Evolutionary conservation across 2,888 invertebrate genomes (phyloP).

Genomic region (Saturnia pavonia): DNA sequence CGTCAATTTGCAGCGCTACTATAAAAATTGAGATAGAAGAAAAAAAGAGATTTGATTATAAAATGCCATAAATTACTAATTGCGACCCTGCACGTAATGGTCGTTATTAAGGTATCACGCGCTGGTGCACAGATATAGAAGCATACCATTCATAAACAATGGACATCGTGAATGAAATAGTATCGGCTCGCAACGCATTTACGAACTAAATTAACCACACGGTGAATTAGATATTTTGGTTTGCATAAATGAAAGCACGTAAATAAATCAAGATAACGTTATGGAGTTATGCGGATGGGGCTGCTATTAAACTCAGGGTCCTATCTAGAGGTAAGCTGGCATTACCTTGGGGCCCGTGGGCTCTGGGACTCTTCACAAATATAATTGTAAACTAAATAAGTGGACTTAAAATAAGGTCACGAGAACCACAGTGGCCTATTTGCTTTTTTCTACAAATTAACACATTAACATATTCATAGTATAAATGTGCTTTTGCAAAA

Average conservation of each 20-base stretch:
- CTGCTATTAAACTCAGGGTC: conserved; percentile 48
- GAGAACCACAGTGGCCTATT: too few species aligned
- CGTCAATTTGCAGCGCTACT: too few species aligned
- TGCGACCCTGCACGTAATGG: conserved; percentile 33
- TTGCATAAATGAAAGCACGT: conserved; percentile 54
- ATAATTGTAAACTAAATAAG: background rate
- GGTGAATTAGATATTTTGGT: conserved; percentile 54
- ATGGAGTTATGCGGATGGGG: conserved; percentile 68
- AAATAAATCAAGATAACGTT: conserved; percentile 73
- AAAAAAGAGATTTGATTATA: background rate
- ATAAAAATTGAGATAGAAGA: background rate
- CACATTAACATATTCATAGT: too few species aligned
- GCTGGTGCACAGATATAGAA: conserved; percentile 66
- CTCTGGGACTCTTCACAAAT: background rate
- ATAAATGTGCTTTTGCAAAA: too few species aligned
- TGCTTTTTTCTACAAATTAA: too few species aligned
- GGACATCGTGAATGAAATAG: conserved; percentile 65
- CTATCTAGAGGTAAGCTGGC: background rate
- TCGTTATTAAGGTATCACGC: conserved; percentile 61
- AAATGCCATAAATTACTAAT: background rate
- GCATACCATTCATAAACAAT: conserved; percentile 68
- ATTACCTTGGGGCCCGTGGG: background rate
- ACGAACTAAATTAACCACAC: conserved; percentile 60
- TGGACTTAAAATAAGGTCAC: too few species aligned
- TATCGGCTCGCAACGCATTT: conserved; percentile 55